phyloP scores from a whole-genome alignment of 2,113 vertebrate species.

The Trogon surrucura region DNA sequence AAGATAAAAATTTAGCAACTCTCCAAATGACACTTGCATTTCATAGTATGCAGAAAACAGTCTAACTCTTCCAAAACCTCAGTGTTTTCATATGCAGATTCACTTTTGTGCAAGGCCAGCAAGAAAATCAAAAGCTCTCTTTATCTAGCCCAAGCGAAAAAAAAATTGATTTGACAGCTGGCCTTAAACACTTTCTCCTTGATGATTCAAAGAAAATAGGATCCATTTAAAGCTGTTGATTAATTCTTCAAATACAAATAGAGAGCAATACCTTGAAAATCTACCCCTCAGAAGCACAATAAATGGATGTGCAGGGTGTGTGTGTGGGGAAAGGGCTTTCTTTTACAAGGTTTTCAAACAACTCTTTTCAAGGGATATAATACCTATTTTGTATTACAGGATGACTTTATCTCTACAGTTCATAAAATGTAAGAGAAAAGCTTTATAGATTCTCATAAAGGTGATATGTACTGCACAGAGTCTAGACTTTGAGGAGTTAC shows the following conservation, averaged over 20 bases:
- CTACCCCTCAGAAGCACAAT: background rate
- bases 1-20: background rate
- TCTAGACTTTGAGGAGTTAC: background rate
- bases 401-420: background rate
- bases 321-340: background rate
- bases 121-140: conserved; percentile 35
- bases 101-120: conserved; percentile 32
- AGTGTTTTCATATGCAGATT: conserved; percentile 28
- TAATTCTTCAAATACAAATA: conserved; percentile 41
- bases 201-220: conserved; percentile 34
- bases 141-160: conserved; percentile 1
- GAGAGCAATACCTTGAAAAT: conserved; percentile 42
- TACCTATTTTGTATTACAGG: background rate
- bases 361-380: background rate
- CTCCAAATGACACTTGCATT: conserved; percentile 22
- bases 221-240: conserved; percentile 44
- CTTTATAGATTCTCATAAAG: background rate
- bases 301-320: background rate
- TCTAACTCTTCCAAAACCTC: conserved; percentile 2
- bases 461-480: background rate
- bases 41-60: background rate
- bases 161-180: conserved; percentile 52
- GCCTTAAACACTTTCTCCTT: conserved; percentile 33
- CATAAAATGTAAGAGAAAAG: background rate
- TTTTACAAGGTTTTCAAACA: conserved; percentile 9